A percentile compares a stretch with the other conserved stretches of the same genome.
Conservation (phyloP, 2,797 vertebrate genomes). For the Paramormyrops hopkinsi region DNA sequence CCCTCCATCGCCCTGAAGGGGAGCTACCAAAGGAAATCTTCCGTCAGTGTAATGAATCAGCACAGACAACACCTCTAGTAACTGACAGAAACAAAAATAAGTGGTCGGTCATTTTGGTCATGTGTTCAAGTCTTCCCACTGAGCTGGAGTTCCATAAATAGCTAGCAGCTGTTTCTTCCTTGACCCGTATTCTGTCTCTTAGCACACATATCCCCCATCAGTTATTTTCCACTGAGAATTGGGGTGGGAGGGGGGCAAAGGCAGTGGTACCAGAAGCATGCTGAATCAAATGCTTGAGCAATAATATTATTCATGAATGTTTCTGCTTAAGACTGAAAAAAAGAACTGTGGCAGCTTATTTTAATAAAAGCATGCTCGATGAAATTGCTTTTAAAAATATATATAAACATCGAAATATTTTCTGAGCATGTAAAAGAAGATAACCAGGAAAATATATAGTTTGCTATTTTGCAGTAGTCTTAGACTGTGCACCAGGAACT, state of each 20-base stretch:
- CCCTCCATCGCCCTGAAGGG: background rate
- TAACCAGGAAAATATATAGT: background rate
- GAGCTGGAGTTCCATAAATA: constrained; percentile 49
- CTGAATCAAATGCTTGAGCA: background rate
- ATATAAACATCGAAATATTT: background rate
- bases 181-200: constrained; percentile 10
- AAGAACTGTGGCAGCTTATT: background rate
- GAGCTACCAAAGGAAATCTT: background rate
- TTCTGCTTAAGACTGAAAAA: background rate
- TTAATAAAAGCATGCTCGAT: background rate
- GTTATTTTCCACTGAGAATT: background rate
- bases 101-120: background rate
- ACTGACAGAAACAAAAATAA: background rate
- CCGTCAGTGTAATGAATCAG: background rate
- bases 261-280: background rate
- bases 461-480: background rate
- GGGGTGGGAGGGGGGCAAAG: background rate
- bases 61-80: background rate
- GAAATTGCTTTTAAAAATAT: background rate
- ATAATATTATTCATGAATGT: background rate
- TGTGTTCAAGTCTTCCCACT: constrained; percentile 9
- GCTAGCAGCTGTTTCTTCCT: constrained; percentile 50
- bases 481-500: background rate
- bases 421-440: background rate
- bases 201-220: constrained; percentile 9